Base-by-base conservation (phyloP, 1,140 invertebrate genomes). In the Drepana arcuata region DNA sequence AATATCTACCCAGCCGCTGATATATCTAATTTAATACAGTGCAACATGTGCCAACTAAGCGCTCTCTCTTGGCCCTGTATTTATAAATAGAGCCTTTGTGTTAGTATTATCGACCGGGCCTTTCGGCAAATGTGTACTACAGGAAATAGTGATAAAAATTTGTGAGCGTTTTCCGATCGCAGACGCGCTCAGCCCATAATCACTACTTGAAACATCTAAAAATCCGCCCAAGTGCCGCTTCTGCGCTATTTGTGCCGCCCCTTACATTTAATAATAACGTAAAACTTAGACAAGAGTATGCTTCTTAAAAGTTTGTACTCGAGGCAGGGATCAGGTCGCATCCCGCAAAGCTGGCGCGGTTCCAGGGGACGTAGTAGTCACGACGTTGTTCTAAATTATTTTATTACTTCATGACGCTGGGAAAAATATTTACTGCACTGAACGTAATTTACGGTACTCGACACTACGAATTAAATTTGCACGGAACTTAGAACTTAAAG, bases 381-480 rank as follows among this genome's bases (percentile, higher is more conserved):
- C 48, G 42, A 45, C 24, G 34, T 41, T 46, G 44, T 57, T 54
- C 42, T 47, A 58, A 65, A 65, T 65, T 62, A 56, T 63, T 68
- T 64, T 64, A 64, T 59, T 40, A 44, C 44, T 48, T 44, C 29
- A 45, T 48, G 47, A 53, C 28, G 24, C 14, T 40, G 24, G 24
- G 24, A 55, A 56, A 49, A 45, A 42, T 16, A 26, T n/a, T n/a
- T n/a, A n/a, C n/a, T n/a, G n/a, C n/a, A n/a, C n/a, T n/a, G n/a
- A n/a, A n/a, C n/a, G n/a, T n/a, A n/a, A n/a, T n/a, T n/a, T n/a
- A n/a, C n/a, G n/a, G n/a, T n/a, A n/a, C n/a, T n/a, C n/a, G n/a
- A n/a, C n/a, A n/a, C n/a, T n/a, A n/a, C n/a, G n/a, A n/a, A n/a
- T n/a, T n/a, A n/a, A n/a, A n/a, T n/a, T n/a, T n/a, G n/a, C n/a